phyloP scores from a whole-genome alignment of 2,797 vertebrate species.

The Siniperca undulata region DNA sequence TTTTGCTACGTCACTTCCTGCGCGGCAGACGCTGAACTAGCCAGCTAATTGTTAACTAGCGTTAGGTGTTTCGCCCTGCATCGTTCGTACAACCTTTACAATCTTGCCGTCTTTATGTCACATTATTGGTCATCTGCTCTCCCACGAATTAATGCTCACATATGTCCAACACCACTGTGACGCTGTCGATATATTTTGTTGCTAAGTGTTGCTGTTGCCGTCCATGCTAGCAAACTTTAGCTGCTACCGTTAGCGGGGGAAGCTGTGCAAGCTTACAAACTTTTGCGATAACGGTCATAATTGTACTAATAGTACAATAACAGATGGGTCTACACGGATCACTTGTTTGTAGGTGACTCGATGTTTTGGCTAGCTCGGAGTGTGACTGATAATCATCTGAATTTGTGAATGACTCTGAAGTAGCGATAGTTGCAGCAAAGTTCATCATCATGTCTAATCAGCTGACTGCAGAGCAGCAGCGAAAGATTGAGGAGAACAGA shows the following conservation, averaged over 20 bases:
- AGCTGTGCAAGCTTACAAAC: neutral
- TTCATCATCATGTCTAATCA: conserved; percentile 85
- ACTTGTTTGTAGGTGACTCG: neutral
- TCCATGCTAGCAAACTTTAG: conserved; percentile 47
- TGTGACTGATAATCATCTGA: neutral
- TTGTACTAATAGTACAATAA: neutral
- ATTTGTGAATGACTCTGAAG: neutral
- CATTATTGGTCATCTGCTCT: fast-evolving
- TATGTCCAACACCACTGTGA: neutral
- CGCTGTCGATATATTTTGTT: neutral
- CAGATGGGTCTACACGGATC: neutral
- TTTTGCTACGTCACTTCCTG: conserved; percentile 80
- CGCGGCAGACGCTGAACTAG: conserved; percentile 47
- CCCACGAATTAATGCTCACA: fast-evolving
- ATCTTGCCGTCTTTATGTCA: neutral
- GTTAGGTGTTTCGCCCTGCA: fast-evolving
- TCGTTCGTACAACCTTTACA: neutral
- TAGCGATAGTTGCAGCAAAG: neutral
- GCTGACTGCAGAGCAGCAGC: conserved; percentile 92
- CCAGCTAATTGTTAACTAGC: neutral
- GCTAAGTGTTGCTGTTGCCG: neutral
- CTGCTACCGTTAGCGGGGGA: conserved; percentile 39
- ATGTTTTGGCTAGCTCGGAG: neutral
- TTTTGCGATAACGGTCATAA: too few species aligned
- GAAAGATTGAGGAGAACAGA: conserved; percentile 94